Evolutionary conservation across 53 echinoderm and acorn worm species (phyloP).

Genomic region (Patiria pectinifera): DNA sequence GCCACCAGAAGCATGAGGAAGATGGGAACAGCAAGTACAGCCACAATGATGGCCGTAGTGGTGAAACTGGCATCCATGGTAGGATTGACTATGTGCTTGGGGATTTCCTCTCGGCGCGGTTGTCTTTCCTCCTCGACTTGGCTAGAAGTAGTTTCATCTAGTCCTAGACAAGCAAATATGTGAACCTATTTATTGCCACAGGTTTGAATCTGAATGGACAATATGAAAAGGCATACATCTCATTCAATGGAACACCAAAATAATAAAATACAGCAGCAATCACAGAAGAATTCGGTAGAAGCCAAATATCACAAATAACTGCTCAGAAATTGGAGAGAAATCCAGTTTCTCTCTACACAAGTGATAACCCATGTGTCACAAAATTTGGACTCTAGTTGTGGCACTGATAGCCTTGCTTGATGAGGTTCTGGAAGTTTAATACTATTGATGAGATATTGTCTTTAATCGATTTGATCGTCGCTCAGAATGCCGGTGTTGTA

Average conservation of each 20-base stretch:
- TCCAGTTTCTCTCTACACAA: too few species aligned
- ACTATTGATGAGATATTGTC: too few species aligned
- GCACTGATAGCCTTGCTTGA: too few species aligned
- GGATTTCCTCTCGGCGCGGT: neutral
- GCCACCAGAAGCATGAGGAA: conserved; percentile 93
- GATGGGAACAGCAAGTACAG: conserved; percentile 92
- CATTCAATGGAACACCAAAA: neutral
- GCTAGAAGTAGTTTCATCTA: conserved; percentile 11
- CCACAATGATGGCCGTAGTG: conserved; percentile 87
- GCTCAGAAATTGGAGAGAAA: too few species aligned
- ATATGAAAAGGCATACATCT: neutral
- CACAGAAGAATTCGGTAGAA: too few species aligned
- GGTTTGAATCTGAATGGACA: neutral
- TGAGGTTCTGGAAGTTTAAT: too few species aligned
- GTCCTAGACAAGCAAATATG: neutral
- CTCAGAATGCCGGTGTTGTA: too few species aligned
- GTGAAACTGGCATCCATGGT: conserved; percentile 62
- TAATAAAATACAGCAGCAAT: too few species aligned
- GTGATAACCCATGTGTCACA: too few species aligned
- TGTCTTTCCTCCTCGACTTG: neutral
- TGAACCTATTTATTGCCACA: neutral
- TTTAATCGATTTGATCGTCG: too few species aligned
- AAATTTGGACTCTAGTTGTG: too few species aligned
- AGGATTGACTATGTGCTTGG: conserved; percentile 19
- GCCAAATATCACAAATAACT: too few species aligned